Evolutionary conservation across 2,113 vertebrate species (phyloP), one percentile per base, ranked within the genome.

Genomic region (Neogale vison): DNA sequence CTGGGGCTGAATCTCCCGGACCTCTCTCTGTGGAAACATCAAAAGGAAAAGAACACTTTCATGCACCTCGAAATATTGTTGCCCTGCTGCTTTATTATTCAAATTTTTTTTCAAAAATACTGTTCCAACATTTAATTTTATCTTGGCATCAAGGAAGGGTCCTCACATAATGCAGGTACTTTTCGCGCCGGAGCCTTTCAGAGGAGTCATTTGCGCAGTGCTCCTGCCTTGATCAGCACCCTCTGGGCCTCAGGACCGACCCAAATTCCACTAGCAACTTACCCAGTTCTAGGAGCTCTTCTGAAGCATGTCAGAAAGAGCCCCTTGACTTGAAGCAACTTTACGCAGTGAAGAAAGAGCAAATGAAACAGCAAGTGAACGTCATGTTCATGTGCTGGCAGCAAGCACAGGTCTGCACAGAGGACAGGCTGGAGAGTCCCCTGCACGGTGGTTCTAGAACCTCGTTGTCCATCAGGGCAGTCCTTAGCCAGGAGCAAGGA

Each of bases 391-490:
- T 39, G 5, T n/a, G 76, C 63, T 7, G 72, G 15, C 45, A 50
- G 36, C 6, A 29, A 31, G 6, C 1, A 6, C 45, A 13, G 23
- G 14, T 34, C 71, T 93, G 24, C 31, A 39, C 52, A 83, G 10
- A 14, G 5, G 11, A 23, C 26, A 39, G 42, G 57, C 15, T 3
- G 50, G n/a, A 14, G 2, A 29, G 2, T 59, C 59, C 21, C 11
- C 26, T 8, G 24, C 9, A 17, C 4, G 0, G 2, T 15, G 11
- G 9, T 52, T 39, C 79, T 36, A 5, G 55, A 26, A 59, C 20
- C 12, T 23, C 39, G 12, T 18, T 5, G 1, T 26, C 72, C 39
- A 0, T 12, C 13, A n/a, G 8, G 11, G 39, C 39, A 74, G 11
- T 24, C 31, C 29, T 50, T 17, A 20, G 15, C 39, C 31, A 3